Base-by-base conservation (phyloP, 2,888 invertebrate genomes). In the Unio pictorum region DNA sequence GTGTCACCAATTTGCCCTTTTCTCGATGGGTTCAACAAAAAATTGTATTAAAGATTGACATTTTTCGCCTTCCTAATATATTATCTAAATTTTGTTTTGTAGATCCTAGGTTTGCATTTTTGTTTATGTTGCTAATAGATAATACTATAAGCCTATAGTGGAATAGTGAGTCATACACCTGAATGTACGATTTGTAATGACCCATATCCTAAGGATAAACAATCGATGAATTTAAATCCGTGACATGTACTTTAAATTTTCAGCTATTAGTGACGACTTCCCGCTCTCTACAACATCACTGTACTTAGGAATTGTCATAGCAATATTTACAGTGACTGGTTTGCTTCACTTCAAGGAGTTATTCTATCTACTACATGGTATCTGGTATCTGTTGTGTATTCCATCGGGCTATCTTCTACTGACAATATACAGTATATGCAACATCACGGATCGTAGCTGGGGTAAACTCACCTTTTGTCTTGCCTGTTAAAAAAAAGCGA, bases 371-470 rank as follows among this genome's bases (percentile, higher is more conserved):
- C 30, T 85, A 7, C 83, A 87, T 64, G 86, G 87, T 4, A n/a
- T 86, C 11, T 86, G 86, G 82, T 88, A 85, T 68, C 81, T 88
- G 34, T 76, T 87, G 26, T 87, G 86, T 74, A 78, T 88, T 2
- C 88, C 88, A 5, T 84, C 88, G 3, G 87, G 84, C 4, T 87
- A 85, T 72, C 79, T 88, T 18, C 70, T 88, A 15, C 80, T 88
- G 30, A 83, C 83, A 55, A 78, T 87, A 45, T 88, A 88, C 82
- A 87, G 87, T 69, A 75, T 87, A 18, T 84, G 84, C 62, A 88
- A 88, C 78, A 81, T 88, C 67, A 88, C 87, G 0, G 88, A 88
- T 70, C 74, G 84, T 55, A 86, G 86, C 1, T 88, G 88, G 88
- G 88, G 87, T 86, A 78, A 68, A 83, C 68, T 56, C 34, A 11